These are phyloP conservation scores for Sitta carolinensis DNA, from an alignment of 2,797 vertebrate genomes.

Conservation along the genomic window DNA sequence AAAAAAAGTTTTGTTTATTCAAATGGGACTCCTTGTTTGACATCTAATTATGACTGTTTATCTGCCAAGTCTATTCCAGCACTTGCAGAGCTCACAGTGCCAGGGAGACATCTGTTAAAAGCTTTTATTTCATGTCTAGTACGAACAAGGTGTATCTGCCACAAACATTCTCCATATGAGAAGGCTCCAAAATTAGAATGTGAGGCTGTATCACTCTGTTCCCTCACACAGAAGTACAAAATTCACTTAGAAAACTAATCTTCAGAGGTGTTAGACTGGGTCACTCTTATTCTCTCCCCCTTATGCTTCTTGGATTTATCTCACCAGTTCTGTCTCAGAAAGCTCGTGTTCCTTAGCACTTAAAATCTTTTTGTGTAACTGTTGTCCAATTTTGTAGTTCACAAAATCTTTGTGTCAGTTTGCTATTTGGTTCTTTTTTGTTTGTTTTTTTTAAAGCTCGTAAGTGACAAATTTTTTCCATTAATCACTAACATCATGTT, in stretches of 20 bases:
- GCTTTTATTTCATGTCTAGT: neutral
- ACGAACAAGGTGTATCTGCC: neutral
- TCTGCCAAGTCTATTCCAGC: neutral
- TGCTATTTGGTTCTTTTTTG: too few species aligned
- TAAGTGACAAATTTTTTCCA: neutral
- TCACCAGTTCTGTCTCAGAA: neutral
- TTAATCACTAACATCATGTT: accelerated
- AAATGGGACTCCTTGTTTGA: neutral
- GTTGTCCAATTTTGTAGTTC: neutral
- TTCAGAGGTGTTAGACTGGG: neutral
- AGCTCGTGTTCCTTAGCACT: neutral
- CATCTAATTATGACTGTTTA: neutral
- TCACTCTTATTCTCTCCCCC: accelerated
- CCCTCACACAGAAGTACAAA: neutral
- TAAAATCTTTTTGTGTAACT: neutral
- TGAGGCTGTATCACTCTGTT: neutral
- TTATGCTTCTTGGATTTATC: neutral
- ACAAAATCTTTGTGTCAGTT: neutral
- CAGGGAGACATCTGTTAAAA: neutral
- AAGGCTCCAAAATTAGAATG: neutral
- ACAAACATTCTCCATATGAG: neutral
- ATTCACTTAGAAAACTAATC: neutral
- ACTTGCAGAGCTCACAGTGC: neutral
- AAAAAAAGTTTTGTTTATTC: neutral
- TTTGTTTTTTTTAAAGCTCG: neutral